phyloP scores from a whole-genome alignment of 2,888 invertebrate genomes.

The Cremastinae sp. region DNA sequence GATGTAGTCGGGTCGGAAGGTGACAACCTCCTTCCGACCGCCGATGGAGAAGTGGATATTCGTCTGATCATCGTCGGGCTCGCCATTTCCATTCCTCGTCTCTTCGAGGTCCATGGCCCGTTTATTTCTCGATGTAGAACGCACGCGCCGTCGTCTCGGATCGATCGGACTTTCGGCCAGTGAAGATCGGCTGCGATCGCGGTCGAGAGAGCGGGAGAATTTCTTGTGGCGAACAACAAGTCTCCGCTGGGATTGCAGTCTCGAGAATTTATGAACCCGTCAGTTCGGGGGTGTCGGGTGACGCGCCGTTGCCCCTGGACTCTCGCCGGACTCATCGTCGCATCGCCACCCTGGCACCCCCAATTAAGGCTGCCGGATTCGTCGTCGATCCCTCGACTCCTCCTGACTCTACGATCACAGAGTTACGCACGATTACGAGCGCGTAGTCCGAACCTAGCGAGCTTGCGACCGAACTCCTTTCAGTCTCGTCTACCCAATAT shows the following conservation, averaged over 20 bases:
- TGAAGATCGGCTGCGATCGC: slow-evolving; percentile 35
- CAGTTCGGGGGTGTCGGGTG: slow-evolving; percentile 73
- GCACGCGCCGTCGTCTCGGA: slow-evolving; percentile 37
- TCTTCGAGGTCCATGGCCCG: slow-evolving; percentile 78
- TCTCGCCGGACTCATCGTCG: slow-evolving; percentile 79
- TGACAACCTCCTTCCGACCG: slow-evolving; percentile 74
- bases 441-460: slow-evolving; percentile 15
- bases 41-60: slow-evolving; percentile 76
- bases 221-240: slow-evolving; percentile 39
- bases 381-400: slow-evolving; percentile 48
- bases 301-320: slow-evolving; percentile 71
- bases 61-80: slow-evolving; percentile 73
- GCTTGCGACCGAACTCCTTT: slow-evolving; percentile 37
- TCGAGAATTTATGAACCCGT: slow-evolving; percentile 46
- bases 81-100: slow-evolving; percentile 75
- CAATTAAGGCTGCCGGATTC: slow-evolving; percentile 66
- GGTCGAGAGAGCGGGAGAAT: slow-evolving; percentile 31
- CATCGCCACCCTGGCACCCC: slow-evolving; percentile 76
- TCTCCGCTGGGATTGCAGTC: slow-evolving; percentile 38
- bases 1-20: slow-evolving; percentile 76
- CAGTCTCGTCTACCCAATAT: slow-evolving; percentile 54
- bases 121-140: slow-evolving; percentile 60
- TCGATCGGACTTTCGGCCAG: slow-evolving; percentile 42
- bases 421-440: slow-evolving; percentile 32
- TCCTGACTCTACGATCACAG: slow-evolving; percentile 51